Evolutionary conservation across 2,797 vertebrate species (phyloP).

Genomic region (Sciurus vulgaris): DNA sequence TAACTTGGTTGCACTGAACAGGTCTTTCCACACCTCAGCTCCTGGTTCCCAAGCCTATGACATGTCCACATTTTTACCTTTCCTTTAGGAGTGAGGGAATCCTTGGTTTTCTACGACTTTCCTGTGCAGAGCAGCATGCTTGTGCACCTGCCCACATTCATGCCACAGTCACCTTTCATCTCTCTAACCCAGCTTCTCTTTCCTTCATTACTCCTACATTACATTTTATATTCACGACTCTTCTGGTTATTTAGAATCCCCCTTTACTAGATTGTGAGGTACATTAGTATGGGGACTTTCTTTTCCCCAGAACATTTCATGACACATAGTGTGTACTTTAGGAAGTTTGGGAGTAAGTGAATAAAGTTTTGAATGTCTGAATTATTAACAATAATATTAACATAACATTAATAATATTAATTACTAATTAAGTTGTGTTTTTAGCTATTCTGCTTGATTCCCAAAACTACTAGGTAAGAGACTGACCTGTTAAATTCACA

Average conservation of each 20-base stretch:
- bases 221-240: background rate
- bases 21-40: background rate
- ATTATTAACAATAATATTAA: background rate
- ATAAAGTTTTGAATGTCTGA: background rate
- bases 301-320: conserved; percentile 10
- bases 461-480: background rate
- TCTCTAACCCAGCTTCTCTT: background rate
- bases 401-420: background rate
- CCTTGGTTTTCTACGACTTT: background rate
- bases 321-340: background rate
- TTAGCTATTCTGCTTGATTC: background rate
- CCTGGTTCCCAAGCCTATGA: background rate
- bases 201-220: background rate
- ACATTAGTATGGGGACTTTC: background rate
- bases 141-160: background rate
- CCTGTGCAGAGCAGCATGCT: background rate
- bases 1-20: background rate
- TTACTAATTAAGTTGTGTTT: background rate
- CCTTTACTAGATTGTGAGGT: background rate
- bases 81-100: background rate
- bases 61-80: background rate
- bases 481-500: background rate
- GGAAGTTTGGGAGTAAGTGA: background rate
- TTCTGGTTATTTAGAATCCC: background rate
- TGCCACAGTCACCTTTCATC: background rate